Evolutionary conservation across 2,113 vertebrate species (phyloP), one percentile per base, ranked within the genome.

Genomic region (Cryptotis parvus): DNA sequence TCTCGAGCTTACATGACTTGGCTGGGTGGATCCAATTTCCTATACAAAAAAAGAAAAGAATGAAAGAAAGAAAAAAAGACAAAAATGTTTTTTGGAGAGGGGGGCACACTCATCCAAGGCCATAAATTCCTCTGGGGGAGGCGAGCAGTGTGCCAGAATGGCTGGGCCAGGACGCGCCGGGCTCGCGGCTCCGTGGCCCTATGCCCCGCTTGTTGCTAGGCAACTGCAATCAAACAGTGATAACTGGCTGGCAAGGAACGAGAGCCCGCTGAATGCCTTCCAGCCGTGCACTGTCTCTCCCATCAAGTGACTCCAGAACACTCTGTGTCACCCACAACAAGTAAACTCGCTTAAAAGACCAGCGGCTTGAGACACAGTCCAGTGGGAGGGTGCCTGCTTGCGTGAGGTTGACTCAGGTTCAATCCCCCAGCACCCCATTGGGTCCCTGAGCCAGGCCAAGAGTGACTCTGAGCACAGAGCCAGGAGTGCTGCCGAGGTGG

Each of bases 91-190:
- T 58, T 24, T 58, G 55, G 55, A 58, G 55, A 58, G 55, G 55
- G 20, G 76, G 83, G 91, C 89, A 92, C 87, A 89, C 94, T 79
- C 93, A 87, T 78, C 95, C 84, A 93, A 96, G 97, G 96, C 41
- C 93, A 96, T 97, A 97, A 98, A 98, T 98, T 97, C 96, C 91
- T 91, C 92, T 97, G 97, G 96, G 97, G 92, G 95, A 92, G 96
- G 9, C 0, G 90, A 91, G 96, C 90, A 61, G 52, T 84, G 20
- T 78, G 97, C 96, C 97, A 97, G 95, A n/a, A n/a, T n/a, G n/a
- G n/a, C n/a, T n/a, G n/a, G n/a, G n/a, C n/a, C n/a, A 93, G 92
- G 16, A 43, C 61, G 92, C n/a, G 16, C 78, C 85, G 79, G 77
- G 91, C 35, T 61, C 39, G n/a, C 33, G 12, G 27, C 89, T 96